Conservation (phyloP, 2,797 vertebrate genomes). For the Ceyx erithaca region DNA sequence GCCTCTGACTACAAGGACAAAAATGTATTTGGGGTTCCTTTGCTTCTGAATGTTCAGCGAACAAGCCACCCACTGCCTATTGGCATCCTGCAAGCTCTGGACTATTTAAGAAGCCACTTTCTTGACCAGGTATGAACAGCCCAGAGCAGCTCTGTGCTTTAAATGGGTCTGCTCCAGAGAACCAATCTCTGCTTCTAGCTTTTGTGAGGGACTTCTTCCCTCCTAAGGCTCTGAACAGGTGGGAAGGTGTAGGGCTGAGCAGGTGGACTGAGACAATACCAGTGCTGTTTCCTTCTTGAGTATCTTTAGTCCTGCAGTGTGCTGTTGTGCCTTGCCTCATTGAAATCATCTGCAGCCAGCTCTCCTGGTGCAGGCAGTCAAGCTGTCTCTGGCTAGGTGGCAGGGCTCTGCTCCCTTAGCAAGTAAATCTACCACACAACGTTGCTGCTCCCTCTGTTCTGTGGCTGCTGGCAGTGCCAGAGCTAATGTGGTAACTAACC, state of each 20-base stretch:
- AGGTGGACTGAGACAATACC: neutral
- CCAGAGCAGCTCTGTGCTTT: neutral
- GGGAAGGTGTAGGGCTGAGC: neutral
- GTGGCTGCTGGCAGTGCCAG: neutral
- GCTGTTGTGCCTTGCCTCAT: neutral
- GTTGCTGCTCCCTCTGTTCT: neutral
- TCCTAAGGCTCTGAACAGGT: neutral
- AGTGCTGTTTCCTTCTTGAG: neutral
- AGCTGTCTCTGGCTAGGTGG: neutral
- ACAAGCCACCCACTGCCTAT: constrained; percentile 85
- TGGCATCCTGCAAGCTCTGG: constrained; percentile 85
- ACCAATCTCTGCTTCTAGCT: neutral
- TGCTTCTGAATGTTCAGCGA: constrained; percentile 83
- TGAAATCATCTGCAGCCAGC: neutral
- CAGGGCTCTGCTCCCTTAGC: neutral
- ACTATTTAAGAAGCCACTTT: constrained; percentile 83
- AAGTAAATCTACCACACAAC: neutral
- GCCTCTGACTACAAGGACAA: constrained; percentile 81
- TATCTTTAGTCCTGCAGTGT: neutral
- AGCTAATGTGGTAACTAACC: neutral
- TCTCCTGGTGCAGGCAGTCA: neutral
- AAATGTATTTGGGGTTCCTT: constrained; percentile 87
- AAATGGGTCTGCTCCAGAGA: neutral
- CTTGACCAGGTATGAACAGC: constrained; percentile 85
- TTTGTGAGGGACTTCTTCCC: neutral